Percentiles rank a stretch among this genome's conserved stretches.
phyloP scores from a whole-genome alignment of 2,888 invertebrate species.

The Itoplectis maculator region DNA sequence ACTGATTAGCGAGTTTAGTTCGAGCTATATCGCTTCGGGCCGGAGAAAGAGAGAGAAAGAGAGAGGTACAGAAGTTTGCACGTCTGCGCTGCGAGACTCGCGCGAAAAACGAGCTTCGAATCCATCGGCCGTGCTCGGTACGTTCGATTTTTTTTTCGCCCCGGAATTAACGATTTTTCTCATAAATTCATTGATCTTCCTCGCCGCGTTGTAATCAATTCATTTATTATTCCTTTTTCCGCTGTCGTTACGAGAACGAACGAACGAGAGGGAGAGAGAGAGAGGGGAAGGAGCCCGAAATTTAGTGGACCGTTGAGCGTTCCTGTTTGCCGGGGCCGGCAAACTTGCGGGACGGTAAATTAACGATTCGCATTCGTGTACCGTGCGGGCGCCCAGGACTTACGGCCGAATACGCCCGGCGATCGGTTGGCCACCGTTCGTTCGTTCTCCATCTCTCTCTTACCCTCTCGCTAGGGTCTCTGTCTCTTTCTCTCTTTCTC shows the following conservation, averaged over 20 bases:
- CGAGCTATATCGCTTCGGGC: conserved; percentile 49
- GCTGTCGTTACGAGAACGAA: conserved; percentile 41
- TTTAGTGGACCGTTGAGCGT: conserved; percentile 62
- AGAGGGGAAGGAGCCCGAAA: conserved; percentile 30
- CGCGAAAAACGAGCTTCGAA: conserved; percentile 36
- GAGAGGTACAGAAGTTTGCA: too few species aligned
- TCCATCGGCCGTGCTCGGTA: not conserved
- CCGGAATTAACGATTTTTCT: too few species aligned
- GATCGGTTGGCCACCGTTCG: conserved; percentile 12
- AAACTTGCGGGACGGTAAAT: conserved; percentile 60
- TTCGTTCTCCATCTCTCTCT: too few species aligned
- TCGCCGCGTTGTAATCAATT: conserved; percentile 45
- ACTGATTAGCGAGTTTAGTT: conserved; percentile 68
- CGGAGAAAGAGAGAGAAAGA: conserved; percentile 1
- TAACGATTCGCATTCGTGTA: conserved; percentile 62
- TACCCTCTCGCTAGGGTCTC: too few species aligned
- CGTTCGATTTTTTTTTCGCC: too few species aligned
- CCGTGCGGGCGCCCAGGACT: conserved; percentile 35
- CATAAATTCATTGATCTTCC: conserved; percentile 28
- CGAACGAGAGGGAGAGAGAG: too few species aligned
- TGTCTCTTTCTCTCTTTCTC: conserved; percentile 2
- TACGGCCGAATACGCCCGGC: not conserved
- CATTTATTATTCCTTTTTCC: conserved; percentile 57
- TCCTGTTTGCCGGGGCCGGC: conserved; percentile 51
- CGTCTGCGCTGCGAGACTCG: too few species aligned